These are phyloP conservation scores for Halichoeres trimaculatus DNA, from an alignment of 2,113 vertebrate species.

Conservation along the genomic window DNA sequence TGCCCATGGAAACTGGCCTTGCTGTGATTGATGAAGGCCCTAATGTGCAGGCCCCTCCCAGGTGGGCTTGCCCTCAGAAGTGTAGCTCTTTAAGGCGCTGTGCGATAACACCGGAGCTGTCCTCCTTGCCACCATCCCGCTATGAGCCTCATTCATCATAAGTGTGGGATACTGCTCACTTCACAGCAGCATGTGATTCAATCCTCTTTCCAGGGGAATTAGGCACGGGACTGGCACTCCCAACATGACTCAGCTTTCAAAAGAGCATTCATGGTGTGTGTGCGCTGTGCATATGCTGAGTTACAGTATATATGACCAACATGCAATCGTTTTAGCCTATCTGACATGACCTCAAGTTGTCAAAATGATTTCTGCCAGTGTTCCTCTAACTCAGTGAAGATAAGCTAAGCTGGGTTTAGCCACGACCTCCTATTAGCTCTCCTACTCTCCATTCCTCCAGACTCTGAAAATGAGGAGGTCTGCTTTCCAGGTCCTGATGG, in stretches of 20 bases:
- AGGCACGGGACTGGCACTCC: conserved; percentile 31
- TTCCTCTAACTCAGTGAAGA: conserved; percentile 7
- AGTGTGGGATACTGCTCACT: conserved; percentile 37
- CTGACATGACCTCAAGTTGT: background rate
- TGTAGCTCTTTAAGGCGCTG: conserved; percentile 65
- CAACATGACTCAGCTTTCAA: conserved; percentile 40
- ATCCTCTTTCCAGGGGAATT: conserved; percentile 11
- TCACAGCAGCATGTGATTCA: conserved; percentile 44
- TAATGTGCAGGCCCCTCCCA: conserved; percentile 58
- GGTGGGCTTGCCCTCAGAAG: conserved; percentile 66
- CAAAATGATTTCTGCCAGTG: background rate
- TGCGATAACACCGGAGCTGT: conserved; percentile 76
- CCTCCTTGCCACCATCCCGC: conserved; percentile 70
- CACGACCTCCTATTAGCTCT: conserved; percentile 14
- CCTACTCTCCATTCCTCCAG: conserved; percentile 22
- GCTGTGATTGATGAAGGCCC: conserved; percentile 74
- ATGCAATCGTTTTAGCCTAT: background rate
- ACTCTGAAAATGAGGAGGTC: conserved; percentile 30
- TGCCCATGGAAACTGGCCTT: conserved; percentile 42
- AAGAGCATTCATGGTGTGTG: background rate
- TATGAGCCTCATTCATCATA: conserved; percentile 77
- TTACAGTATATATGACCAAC: background rate
- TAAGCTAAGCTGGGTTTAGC: conserved; percentile 4
- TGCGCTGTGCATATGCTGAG: background rate
- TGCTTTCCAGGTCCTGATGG: conserved; percentile 60